Evolutionary conservation across 2,113 vertebrate species (phyloP).

Genomic region (Labeo catla): DNA sequence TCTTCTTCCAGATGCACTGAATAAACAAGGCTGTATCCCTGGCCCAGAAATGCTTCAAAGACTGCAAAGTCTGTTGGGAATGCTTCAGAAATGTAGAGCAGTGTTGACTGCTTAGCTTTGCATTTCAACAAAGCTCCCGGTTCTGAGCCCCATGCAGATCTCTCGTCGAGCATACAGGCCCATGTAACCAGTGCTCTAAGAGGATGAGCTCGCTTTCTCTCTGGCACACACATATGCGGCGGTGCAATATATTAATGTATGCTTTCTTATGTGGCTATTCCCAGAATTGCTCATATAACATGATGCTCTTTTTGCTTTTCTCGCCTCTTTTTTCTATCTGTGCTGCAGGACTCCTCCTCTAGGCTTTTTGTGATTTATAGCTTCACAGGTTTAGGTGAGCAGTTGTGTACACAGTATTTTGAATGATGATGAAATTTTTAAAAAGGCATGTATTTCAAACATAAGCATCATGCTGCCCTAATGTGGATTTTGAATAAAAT

Average conservation of each 20-base stretch:
- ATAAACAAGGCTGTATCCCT: slow-evolving; percentile 80
- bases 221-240: neutral
- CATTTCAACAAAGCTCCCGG: slow-evolving; percentile 66
- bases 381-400: neutral
- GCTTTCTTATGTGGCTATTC: slow-evolving; percentile 37
- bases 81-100: slow-evolving; percentile 78
- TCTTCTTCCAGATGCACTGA: slow-evolving; percentile 66
- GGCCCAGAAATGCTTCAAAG: slow-evolving; percentile 83
- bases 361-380: neutral
- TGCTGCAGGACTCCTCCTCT: neutral
- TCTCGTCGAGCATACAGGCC: slow-evolving; percentile 40
- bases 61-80: slow-evolving; percentile 78
- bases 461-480: neutral
- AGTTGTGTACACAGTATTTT: neutral
- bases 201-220: slow-evolving; percentile 29
- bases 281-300: slow-evolving; percentile 30
- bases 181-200: slow-evolving; percentile 4
- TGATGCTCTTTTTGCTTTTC: neutral
- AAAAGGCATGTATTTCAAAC: neutral
- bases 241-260: slow-evolving; percentile 25
- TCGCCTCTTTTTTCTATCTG: neutral
- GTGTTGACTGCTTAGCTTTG: slow-evolving; percentile 79
- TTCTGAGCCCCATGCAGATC: slow-evolving; percentile 51
- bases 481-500: neutral
- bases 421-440: neutral